These are phyloP conservation scores for Bimastos eiseni DNA, from an alignment of 2,888 invertebrate species.

Conservation along the genomic window DNA sequence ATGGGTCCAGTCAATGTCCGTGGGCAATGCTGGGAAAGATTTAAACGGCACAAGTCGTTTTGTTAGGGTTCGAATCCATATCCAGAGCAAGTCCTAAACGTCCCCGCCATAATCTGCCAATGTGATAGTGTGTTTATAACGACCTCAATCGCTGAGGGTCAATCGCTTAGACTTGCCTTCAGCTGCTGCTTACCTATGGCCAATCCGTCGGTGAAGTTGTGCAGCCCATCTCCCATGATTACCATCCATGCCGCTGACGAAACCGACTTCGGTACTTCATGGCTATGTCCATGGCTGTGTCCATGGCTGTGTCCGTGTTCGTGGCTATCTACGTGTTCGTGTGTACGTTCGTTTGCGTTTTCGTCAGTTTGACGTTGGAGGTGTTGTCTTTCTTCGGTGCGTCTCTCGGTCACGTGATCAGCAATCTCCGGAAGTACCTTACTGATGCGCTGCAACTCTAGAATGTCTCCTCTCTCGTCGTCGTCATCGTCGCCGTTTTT, in stretches of 20 bases:
- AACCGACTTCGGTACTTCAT: conserved; percentile 61
- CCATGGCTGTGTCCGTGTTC: conserved; percentile 36
- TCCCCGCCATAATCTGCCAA: too few relatives aligned
- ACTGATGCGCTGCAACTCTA: neutral
- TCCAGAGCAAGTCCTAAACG: too few relatives aligned
- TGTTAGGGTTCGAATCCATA: too few relatives aligned
- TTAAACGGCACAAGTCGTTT: too few relatives aligned
- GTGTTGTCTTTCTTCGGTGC: neutral
- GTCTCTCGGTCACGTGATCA: neutral
- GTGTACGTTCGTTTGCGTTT: neutral
- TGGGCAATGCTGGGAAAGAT: too few relatives aligned
- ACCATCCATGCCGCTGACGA: conserved; percentile 94
- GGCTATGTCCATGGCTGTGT: conserved; percentile 45
- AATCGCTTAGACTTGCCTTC: neutral
- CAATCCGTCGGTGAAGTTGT: conserved; percentile 92
- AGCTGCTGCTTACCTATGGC: conserved; percentile 71
- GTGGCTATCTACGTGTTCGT: conserved; percentile 41
- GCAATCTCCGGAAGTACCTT: neutral
- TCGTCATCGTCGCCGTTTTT: neutral
- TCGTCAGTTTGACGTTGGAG: neutral
- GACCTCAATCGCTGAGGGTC: neutral
- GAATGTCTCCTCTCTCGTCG: neutral
- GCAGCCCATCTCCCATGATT: conserved; percentile 90
- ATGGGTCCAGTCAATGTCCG: too few relatives aligned
- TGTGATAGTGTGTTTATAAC: too few relatives aligned